Conservation (phyloP, 2,888 invertebrate genomes). For the Drosophila siamana region DNA sequence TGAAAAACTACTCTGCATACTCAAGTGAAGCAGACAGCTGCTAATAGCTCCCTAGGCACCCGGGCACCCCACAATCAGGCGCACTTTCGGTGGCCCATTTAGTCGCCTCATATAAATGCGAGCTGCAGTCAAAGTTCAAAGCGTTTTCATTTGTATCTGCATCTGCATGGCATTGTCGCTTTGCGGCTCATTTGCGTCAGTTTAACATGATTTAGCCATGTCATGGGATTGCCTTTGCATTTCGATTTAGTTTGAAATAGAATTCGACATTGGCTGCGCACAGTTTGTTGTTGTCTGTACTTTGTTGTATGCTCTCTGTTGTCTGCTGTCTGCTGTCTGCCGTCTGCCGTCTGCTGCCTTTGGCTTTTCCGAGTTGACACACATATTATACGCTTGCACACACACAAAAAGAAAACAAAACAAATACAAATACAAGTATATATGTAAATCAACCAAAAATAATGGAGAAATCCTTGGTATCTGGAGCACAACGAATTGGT, state of each 20-base stretch:
- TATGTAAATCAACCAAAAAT: constrained; percentile 16
- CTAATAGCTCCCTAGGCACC: constrained; percentile 12
- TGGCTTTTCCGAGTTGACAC: constrained; percentile 52
- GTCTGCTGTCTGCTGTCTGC: too few species aligned
- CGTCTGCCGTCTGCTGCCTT: background rate
- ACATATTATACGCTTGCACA: constrained; percentile 54
- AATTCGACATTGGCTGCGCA: constrained; percentile 45
- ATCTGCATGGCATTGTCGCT: constrained; percentile 23
- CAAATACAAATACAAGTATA: background rate
- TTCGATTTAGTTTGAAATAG: constrained; percentile 6
- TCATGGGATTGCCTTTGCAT: constrained; percentile 49
- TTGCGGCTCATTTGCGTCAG: constrained; percentile 56
- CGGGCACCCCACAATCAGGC: constrained; percentile 1
- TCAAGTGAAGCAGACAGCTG: constrained; percentile 11
- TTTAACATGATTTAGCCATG: constrained; percentile 58
- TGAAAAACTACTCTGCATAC: background rate
- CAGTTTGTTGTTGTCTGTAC: background rate
- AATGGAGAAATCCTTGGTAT: constrained; percentile 51
- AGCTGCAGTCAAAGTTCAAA: constrained; percentile 71
- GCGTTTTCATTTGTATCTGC: constrained; percentile 44
- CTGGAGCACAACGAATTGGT: constrained; percentile 66
- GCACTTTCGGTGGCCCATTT: constrained; percentile 15
- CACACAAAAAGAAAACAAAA: background rate
- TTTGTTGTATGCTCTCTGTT: too few species aligned
- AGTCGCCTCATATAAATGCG: constrained; percentile 34